Percentiles rank a stretch among this genome's conserved stretches.
Evolutionary conservation across 1,140 invertebrate species (phyloP).

Genomic region (Drosophila orosa): DNA sequence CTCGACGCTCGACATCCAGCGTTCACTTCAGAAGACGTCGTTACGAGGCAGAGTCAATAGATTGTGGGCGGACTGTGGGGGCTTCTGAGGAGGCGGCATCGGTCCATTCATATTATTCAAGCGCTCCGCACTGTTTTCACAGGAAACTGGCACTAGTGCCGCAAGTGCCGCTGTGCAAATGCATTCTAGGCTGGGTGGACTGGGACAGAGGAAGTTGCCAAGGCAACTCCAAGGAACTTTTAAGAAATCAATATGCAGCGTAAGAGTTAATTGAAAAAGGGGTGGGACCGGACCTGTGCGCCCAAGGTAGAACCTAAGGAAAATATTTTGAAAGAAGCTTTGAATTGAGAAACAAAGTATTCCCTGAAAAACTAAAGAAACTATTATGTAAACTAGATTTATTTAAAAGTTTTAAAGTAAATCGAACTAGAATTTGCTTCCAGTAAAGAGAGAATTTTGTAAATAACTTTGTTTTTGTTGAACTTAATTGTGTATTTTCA

Average conservation of each 20-base stretch:
- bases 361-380: not conserved
- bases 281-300: not conserved
- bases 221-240: conserved; percentile 15
- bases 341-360: not conserved
- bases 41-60: conserved; percentile 41
- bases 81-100: conserved; percentile 4
- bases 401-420: not conserved
- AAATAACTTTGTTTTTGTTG: not conserved
- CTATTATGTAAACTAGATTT: not conserved
- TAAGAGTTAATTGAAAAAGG: conserved; percentile 15
- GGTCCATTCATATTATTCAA: conserved; percentile 32
- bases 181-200: conserved; percentile 4
- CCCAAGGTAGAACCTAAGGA: not conserved
- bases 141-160: conserved; percentile 11
- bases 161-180: conserved; percentile 19
- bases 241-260: conserved; percentile 31
- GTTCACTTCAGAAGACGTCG: conserved; percentile 47
- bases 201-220: conserved; percentile 11
- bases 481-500: no score
- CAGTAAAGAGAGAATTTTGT: no score
- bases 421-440: no score
- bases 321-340: not conserved
- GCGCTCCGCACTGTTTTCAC: conserved; percentile 23
- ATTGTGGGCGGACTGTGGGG: conserved; percentile 3
- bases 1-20: conserved; percentile 13